phyloP scores from a whole-genome alignment of 1,140 invertebrate genomes.

The Musca domestica region DNA sequence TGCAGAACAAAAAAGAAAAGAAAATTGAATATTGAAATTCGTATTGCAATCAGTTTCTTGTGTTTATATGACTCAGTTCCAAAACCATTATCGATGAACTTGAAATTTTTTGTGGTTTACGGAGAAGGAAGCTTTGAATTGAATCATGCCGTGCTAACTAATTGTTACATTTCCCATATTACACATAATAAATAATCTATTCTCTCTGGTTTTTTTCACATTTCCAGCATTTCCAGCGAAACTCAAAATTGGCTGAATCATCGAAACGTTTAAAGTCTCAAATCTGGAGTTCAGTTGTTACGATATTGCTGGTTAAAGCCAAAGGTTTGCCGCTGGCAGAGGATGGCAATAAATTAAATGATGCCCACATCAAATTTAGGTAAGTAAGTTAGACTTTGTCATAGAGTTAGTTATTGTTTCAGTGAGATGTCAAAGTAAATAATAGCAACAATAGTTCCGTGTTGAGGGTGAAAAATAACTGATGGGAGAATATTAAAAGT shows the following conservation, averaged over 20 bases:
- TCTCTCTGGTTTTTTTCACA: conserved; percentile 21
- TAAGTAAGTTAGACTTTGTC: conserved; percentile 49
- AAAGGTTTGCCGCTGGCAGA: conserved; percentile 87
- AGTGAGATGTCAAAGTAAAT: no score
- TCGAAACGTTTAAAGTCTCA: conserved; percentile 82
- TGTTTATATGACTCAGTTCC: neutral
- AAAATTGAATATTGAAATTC: neutral
- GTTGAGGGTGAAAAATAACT: no score
- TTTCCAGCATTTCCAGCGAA: conserved; percentile 75
- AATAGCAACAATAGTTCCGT: neutral
- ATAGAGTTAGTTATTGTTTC: neutral
- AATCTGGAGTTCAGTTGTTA: conserved; percentile 94
- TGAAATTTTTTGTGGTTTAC: no score
- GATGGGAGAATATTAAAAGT: no score
- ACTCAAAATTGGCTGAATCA: conserved; percentile 71
- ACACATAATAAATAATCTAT: neutral
- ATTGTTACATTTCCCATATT: no score
- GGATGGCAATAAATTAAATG: conserved; percentile 80
- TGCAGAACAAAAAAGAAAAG: neutral
- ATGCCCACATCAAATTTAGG: conserved; percentile 97
- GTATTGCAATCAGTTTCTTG: neutral
- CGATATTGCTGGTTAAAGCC: conserved; percentile 92
- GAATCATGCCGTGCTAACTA: no score
- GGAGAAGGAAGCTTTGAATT: no score
- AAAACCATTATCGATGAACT: neutral